phyloP scores from a whole-genome alignment of 2,888 invertebrate species.

The Melinopterus prodromus region DNA sequence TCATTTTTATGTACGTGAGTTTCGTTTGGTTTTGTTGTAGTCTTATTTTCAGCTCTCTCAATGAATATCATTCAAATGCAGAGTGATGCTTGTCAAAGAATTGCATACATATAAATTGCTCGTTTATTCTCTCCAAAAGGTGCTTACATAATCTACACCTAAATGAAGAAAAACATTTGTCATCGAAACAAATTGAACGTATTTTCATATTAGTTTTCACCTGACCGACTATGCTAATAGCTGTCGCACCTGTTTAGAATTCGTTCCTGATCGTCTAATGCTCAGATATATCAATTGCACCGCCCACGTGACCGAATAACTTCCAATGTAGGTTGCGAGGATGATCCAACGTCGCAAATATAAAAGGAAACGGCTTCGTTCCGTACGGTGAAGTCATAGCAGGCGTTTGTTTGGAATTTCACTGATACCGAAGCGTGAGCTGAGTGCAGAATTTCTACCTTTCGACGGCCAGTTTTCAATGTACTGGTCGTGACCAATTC shows the following conservation, averaged over 20 bases:
- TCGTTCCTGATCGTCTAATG: background rate
- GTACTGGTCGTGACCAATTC: background rate
- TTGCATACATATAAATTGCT: no score
- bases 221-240: background rate
- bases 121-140: no score
- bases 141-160: no score
- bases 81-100: no score
- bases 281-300: background rate
- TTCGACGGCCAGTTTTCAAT: background rate
- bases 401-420: background rate
- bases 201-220: no score
- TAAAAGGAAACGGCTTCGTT: background rate
- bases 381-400: background rate
- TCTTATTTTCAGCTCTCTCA: no score
- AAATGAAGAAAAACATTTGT: no score
- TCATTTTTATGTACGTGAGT: no score
- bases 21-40: no score
- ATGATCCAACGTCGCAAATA: background rate
- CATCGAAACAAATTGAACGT: no score
- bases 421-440: background rate
- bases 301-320: background rate
- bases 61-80: no score
- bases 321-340: conserved; percentile 4
- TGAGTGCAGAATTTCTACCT: background rate
- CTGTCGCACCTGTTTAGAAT: background rate